phyloP scores from a whole-genome alignment of 2,888 invertebrate species.

The Petrophora chlorosata region DNA sequence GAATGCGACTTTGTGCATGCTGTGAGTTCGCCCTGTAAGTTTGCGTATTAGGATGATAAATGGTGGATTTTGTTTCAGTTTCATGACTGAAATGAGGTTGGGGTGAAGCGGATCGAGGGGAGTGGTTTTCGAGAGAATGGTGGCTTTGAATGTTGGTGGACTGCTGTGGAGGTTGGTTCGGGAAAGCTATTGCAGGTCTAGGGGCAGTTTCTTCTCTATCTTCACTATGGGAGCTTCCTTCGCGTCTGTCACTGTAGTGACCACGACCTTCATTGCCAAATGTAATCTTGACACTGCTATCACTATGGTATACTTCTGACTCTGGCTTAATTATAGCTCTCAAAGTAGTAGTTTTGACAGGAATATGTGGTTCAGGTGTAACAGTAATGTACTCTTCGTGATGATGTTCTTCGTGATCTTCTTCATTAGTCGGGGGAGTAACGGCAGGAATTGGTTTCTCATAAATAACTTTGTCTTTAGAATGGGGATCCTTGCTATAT shows the following conservation, averaged over 20 bases:
- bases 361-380: constrained; percentile 80
- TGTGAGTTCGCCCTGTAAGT: constrained; percentile 56
- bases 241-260: constrained; percentile 68
- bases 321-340: constrained; percentile 94
- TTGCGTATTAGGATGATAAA: constrained; percentile 51
- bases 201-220: constrained; percentile 86
- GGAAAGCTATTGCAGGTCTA: constrained; percentile 84
- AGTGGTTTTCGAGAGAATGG: constrained; percentile 47
- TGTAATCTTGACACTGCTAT: constrained; percentile 91
- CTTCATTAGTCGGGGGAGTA: constrained; percentile 87
- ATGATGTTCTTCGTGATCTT: constrained; percentile 75
- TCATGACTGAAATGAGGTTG: constrained; percentile 54
- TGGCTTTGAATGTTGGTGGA: too few relatives aligned
- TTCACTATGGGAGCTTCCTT: constrained; percentile 60
- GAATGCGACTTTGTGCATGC: constrained; percentile 74
- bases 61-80: constrained; percentile 49
- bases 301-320: constrained; percentile 91
- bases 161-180: constrained; percentile 61
- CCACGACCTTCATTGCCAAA: constrained; percentile 89
- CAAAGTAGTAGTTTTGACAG: constrained; percentile 89
- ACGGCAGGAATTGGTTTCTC: constrained; percentile 92
- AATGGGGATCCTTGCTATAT: constrained; percentile 92
- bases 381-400: constrained; percentile 83
- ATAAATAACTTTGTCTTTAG: constrained; percentile 89
- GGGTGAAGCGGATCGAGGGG: constrained; percentile 54